Evolutionary conservation across 2,888 invertebrate genomes (phyloP).

Genomic region (Oxycera nigricornis): DNA sequence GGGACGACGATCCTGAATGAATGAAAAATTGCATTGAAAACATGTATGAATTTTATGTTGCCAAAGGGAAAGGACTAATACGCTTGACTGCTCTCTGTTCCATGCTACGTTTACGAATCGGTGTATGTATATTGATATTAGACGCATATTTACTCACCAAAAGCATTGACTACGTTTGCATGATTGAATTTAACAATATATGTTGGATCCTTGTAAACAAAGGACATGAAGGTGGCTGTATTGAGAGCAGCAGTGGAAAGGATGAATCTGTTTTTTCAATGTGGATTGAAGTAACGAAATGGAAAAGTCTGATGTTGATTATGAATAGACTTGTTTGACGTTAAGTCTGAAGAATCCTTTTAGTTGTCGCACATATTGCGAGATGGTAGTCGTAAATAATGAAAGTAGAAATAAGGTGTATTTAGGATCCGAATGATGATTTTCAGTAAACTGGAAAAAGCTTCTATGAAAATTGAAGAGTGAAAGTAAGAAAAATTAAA

Average conservation of each 20-base stretch:
- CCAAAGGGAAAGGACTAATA: not conserved
- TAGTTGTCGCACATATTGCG: not conserved
- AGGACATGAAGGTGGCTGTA: too few species aligned
- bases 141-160: not conserved
- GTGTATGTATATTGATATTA: not conserved
- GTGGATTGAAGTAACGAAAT: not conserved
- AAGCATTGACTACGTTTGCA: not conserved
- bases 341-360: not conserved
- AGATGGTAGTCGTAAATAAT: not conserved
- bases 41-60: not conserved
- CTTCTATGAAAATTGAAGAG: not conserved
- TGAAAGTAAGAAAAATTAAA: not conserved
- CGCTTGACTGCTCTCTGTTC: not conserved
- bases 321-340: not conserved
- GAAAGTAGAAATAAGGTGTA: not conserved
- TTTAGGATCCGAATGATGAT: too few species aligned
- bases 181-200: not conserved
- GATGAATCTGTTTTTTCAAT: not conserved
- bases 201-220: not conserved
- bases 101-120: not conserved
- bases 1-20: not conserved
- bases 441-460: too few species aligned
- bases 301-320: not conserved
- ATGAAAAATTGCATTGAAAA: slow-evolving; percentile 3
- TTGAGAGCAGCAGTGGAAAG: not conserved